Base-by-base conservation (phyloP, 23 tunicate genomes). In the Oikopleura albicans region DNA sequence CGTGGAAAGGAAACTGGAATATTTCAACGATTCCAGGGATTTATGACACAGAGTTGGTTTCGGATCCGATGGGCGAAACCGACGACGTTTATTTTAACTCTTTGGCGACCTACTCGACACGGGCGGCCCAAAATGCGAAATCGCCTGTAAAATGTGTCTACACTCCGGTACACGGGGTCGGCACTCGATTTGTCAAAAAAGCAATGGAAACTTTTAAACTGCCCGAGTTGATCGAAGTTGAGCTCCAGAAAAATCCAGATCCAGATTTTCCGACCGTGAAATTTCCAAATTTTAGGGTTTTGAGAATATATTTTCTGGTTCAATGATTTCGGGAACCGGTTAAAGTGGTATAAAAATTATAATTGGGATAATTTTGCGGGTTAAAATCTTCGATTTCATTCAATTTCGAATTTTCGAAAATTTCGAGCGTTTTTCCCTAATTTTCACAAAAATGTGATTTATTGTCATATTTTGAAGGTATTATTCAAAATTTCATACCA, bases 161-260 rank as follows among this genome's bases (percentile, higher is more conserved):
- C 89, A 95, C 99, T 28, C 99, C 99, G 0, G 96, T 95, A 39
- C 99, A 95, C 75, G 99, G 99, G 4, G 99, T 95, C 16, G 99
- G 99, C 0, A 71, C 79, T 31, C 28, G 35, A 29, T 71, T 71
- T 29, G 79, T 71, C 4, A 71, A 71, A 71, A 16, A 22, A 2
- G 79, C 79, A 29, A 71, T 71, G 79, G 79, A 71, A 71, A 31
- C 37, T 12, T 71, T 71, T 29, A 71, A 71, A 2, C 37, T 71
- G 34, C 33, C 33, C 33, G 36, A 27, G 56, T 86, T 95, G 57
- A 76, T 83, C 28, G 91, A 90, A 40, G 99, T 95, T 0, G 76
- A 85, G 29, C 86, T 90, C 75, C 99, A 95, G 76, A 87, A 86
- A 88, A 56, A 88, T 39, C 99, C 99, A 1, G 99, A 95, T 75